phyloP scores from a whole-genome alignment of 2,888 invertebrate species.

The Watsonalla binaria region DNA sequence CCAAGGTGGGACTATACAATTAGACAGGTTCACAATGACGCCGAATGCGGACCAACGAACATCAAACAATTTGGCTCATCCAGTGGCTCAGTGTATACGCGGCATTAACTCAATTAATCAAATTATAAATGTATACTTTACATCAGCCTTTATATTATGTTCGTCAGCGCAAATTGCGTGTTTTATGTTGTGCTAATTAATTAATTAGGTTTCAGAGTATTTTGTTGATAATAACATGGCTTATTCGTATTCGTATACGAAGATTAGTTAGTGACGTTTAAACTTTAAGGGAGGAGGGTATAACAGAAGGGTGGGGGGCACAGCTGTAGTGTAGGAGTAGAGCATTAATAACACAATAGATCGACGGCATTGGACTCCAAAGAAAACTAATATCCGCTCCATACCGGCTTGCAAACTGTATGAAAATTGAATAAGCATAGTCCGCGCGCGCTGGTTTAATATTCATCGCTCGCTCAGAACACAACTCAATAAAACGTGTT shows the following conservation, averaged over 20 bases:
- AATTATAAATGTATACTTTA: not conserved
- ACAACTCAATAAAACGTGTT: conserved; percentile 63
- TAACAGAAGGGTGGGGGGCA: no score
- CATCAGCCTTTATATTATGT: not conserved
- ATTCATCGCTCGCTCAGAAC: conserved; percentile 59
- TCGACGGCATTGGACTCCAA: not conserved
- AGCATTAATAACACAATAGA: not conserved
- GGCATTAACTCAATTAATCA: not conserved
- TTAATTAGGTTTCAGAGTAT: not conserved
- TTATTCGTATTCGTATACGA: no score
- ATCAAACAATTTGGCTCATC: not conserved
- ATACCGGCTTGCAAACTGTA: conserved; percentile 11
- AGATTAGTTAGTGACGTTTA: no score
- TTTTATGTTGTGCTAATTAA: not conserved
- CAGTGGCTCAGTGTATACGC: not conserved
- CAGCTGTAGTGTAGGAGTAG: not conserved
- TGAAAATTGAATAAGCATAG: conserved; percentile 57
- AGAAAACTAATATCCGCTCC: not conserved
- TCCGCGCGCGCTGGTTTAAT: conserved; percentile 42
- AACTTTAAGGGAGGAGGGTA: no score
- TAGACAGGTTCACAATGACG: not conserved
- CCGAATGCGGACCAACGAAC: not conserved
- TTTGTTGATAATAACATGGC: not conserved
- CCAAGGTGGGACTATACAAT: no score
- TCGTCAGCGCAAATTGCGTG: not conserved